Evolutionary conservation across 2,113 vertebrate genomes (phyloP).

Genomic region (Buteo buteo): DNA sequence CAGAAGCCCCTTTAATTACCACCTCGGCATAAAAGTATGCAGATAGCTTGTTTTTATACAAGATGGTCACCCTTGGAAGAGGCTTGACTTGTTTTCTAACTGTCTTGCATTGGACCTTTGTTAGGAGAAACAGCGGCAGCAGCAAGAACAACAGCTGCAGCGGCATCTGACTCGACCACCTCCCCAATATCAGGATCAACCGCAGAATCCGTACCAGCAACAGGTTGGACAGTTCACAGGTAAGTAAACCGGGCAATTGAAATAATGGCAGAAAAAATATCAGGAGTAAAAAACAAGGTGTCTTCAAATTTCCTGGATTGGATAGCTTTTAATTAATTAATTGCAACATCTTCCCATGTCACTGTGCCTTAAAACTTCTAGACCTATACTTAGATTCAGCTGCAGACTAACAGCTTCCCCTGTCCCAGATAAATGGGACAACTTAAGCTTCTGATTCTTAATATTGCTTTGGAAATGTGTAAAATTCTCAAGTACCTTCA

Average conservation of each 20-base stretch:
- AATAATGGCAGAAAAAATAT: background rate
- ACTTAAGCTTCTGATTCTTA: background rate
- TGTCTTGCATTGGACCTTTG: background rate
- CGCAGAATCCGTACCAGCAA: constrained; percentile 85
- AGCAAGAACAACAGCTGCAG: constrained; percentile 91
- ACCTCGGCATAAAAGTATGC: background rate
- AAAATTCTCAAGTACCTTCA: background rate
- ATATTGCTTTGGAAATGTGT: background rate
- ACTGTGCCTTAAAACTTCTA: background rate
- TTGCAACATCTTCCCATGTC: background rate
- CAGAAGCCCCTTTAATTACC: background rate
- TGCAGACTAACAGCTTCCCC: background rate
- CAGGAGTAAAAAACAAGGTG: background rate
- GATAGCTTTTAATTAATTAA: constrained; percentile 2
- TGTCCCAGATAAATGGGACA: background rate
- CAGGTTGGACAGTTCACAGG: constrained; percentile 88
- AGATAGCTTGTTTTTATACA: background rate
- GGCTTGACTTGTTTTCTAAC: background rate
- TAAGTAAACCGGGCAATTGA: background rate
- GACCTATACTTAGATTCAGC: background rate
- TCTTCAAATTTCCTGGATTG: background rate
- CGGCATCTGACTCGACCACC: constrained; percentile 91
- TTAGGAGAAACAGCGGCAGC: constrained; percentile 91
- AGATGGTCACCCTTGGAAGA: background rate
- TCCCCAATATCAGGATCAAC: constrained; percentile 94